Base-by-base conservation (phyloP, 2,888 invertebrate species). In the Calameuta idolon region DNA sequence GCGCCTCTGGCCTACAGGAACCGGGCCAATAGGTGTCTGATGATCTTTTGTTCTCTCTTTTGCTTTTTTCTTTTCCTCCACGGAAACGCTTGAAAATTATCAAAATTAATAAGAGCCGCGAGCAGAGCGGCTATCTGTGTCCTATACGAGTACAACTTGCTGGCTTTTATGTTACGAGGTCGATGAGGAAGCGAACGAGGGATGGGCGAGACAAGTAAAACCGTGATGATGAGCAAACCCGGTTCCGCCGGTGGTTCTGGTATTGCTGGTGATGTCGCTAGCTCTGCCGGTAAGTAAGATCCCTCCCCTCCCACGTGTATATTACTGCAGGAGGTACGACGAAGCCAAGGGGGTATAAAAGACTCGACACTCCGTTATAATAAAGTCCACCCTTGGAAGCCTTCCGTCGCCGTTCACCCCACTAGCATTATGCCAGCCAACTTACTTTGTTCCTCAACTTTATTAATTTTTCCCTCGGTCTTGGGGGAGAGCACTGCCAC, bases 381-480 rank as follows among this genome's bases (percentile, higher is more conserved):
- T 91, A 91, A 91, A 91, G 91, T 91, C 91, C 90, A 90, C 90
- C 90, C 90, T 85, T 87, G 88, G 87, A 89, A 89, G 84, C 85
- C 85, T 86, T 87, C 85, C 87, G 85, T 84, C 81, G 34, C 78
- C 80, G 76, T 77, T 74, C 79, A 81, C 78, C 82, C 83, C 83
- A 79, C 76, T 79, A 88, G 90, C 90, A 90, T 91, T 91, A 91
- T 89, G 88, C 87, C 88, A 88, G 89, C 88, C 90, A 91, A 91
- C 90, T 91, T 91, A 91, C 91, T 91, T 91, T 91, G 91, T 91
- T 91, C 90, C 91, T 90, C 89, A 91, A 91, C 91, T 91, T 91
- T 91, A 91, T 91, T 91, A 91, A 91, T 91, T 91, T 91, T 91
- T 91, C 91, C 90, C 90, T 90, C 87, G 89, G 89, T 89, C 89